Base-by-base conservation (phyloP, 2,888 invertebrate species). In the Hymenopus coronatus region DNA sequence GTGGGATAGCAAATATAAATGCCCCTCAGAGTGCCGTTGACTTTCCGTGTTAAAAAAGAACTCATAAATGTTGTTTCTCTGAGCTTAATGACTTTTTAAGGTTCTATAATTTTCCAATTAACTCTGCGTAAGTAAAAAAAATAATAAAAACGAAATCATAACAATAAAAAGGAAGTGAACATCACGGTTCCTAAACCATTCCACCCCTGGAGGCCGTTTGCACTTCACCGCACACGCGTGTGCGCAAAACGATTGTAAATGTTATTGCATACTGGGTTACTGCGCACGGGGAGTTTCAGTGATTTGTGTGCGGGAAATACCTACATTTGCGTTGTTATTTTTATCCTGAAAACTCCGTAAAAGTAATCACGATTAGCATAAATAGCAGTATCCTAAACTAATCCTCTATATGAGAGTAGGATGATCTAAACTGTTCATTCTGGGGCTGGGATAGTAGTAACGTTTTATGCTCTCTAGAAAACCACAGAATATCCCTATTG, bases 31-130 rank as follows among this genome's bases (percentile, higher is more conserved):
- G 83, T 88, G 89, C 85, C 54, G 25, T 46, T 88, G 89, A 89
- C 84, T 88, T 85, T 89, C 84, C 85, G 30, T 82, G n/a, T 83
- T 30, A 33, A 81, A 88, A 81, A 87, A 84, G 46, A 88, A 84
- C 88, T 90, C 88, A 90, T 90, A 85, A 90, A 90, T 89, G 89
- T 89, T 89, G 40, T 90, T 89, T 89, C 89, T 83, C 40, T 87
- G 83, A 88, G 88, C 87, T 88, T 90, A 90, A 90, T 90, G 89
- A 90, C 90, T 90, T 90, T 90, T 90, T 90, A 88, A 90, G 88
- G 89, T 89, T 89, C 89, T 89, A 90, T 90, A 88, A 90, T 90
- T 90, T 90, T 90, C 88, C 88, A 90, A 88, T 90, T 90, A 89
- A 89, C 90, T 90, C 88, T 54, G 83, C 89, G 88, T 88, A 85